phyloP scores from a whole-genome alignment of 2,888 invertebrate species.

The Meteorus colon region DNA sequence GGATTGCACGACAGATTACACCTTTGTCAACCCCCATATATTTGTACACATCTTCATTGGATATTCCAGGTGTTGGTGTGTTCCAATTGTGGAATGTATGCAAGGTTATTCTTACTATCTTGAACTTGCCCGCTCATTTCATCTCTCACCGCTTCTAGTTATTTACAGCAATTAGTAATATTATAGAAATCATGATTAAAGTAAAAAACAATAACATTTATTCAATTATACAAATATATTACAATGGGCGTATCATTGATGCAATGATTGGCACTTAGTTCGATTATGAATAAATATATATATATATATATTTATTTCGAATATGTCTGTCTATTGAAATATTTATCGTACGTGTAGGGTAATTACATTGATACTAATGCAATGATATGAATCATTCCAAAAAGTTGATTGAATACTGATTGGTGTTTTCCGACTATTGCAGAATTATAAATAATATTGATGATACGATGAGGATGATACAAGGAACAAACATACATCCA shows the following conservation, averaged over 20 bases:
- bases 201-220: background rate
- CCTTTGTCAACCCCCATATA: no score
- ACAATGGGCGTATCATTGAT: background rate
- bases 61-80: no score
- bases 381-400: background rate
- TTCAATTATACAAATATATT: conserved; percentile 2
- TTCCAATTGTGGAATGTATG: no score
- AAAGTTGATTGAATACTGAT: conserved; percentile 48
- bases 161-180: no score
- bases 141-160: no score
- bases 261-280: background rate
- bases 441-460: background rate
- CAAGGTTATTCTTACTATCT: no score
- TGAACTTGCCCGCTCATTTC: no score
- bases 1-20: no score
- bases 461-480: conserved; percentile 7
- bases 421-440: conserved; percentile 23
- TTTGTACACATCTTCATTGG: no score
- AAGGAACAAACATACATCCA: conserved; percentile 24
- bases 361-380: background rate
- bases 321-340: background rate
- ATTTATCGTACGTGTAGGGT: background rate
- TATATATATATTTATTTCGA: background rate
- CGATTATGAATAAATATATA: background rate
- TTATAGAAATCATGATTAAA: no score